Evolutionary conservation across 2,113 vertebrate species (phyloP), one percentile per base, ranked within the genome.

Genomic region (Butorides virescens): DNA sequence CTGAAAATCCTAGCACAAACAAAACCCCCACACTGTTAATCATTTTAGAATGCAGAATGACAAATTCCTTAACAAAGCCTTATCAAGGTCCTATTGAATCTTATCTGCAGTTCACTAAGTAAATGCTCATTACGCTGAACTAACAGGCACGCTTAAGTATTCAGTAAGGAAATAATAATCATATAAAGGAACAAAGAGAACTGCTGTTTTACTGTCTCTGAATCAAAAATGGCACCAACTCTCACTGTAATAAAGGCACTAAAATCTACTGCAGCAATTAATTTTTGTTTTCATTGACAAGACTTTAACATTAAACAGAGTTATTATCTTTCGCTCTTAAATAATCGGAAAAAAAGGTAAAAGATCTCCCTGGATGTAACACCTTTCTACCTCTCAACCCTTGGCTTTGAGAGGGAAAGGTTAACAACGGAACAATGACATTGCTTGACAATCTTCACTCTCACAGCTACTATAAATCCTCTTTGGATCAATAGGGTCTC

Each of bases 71-170:
- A 97, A 96, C 96, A 97, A 96, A 96, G 95, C 86, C 87, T 97
- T 96, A 96, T 96, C 92, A 95, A 92, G 86, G 90, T 91, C 90
- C 94, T 93, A 88, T 81, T 90, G 95, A 92, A 83, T 86, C 76
- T 95, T 98, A 97, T 98, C 94, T 97, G 90, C 81, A 95, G 71
- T 96, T 97, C 96, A 97, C 89, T 90, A 97, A 97, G 94, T 92
- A 97, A 97, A 97, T 95, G 97, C 93, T 97, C 95, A 95, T 95
- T 97, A 97, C 67, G 23, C 74, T 96, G 74, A 89, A 95, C 90
- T 95, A 97, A 97, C 68, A 96, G 92, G 73, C 89, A 55, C 36
- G 42, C 53, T 92, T 90, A 86, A 65, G 53, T 65, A 96, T 96
- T 96, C 86, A 85, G 49, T 73, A 95, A 93, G 89, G 65, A 88